Conservation (phyloP, 2,888 invertebrate genomes). For the Xiphydria camelus region DNA sequence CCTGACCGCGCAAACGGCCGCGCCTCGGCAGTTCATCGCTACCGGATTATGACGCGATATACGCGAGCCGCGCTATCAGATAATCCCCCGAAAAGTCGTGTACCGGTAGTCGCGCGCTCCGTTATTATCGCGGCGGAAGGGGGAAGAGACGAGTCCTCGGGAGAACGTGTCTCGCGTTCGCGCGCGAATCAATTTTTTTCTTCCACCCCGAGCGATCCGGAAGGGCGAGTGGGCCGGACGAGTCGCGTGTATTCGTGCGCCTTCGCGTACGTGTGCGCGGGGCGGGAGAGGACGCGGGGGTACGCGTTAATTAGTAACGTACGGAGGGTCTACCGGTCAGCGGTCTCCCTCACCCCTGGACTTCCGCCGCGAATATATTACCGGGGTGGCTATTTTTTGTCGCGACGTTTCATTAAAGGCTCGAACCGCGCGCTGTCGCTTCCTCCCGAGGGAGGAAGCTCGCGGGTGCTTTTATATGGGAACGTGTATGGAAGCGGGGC, state of each 20-base stretch:
- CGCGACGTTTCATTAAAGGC: slow-evolving; percentile 44
- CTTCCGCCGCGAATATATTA: slow-evolving; percentile 54
- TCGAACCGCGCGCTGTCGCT: slow-evolving; percentile 27
- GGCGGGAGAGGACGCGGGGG: slow-evolving; percentile 17
- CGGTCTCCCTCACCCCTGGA: slow-evolving; percentile 26
- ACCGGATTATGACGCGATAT: background rate
- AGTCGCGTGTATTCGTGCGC: too few relatives aligned
- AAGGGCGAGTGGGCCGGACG: too few relatives aligned
- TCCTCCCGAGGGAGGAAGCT: slow-evolving; percentile 7
- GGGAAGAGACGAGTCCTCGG: background rate
- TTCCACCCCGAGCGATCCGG: too few relatives aligned
- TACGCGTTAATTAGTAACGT: slow-evolving; percentile 49
- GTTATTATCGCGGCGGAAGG: background rate
- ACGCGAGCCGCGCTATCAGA: too few relatives aligned
- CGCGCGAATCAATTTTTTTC: too few relatives aligned
- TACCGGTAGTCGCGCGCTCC: background rate
- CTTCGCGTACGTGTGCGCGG: too few relatives aligned
- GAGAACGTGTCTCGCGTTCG: too few relatives aligned
- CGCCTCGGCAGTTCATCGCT: background rate
- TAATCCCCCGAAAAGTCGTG: too few relatives aligned
- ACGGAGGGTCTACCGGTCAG: slow-evolving; percentile 30
- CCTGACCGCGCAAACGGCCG: slow-evolving; percentile 1
- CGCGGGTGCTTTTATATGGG: slow-evolving; percentile 2
- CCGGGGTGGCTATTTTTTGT: slow-evolving; percentile 39
- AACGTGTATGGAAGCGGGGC: slow-evolving; percentile 7